Base-by-base conservation (phyloP, 2,888 invertebrate genomes). In the Cerceris ruficornis region DNA sequence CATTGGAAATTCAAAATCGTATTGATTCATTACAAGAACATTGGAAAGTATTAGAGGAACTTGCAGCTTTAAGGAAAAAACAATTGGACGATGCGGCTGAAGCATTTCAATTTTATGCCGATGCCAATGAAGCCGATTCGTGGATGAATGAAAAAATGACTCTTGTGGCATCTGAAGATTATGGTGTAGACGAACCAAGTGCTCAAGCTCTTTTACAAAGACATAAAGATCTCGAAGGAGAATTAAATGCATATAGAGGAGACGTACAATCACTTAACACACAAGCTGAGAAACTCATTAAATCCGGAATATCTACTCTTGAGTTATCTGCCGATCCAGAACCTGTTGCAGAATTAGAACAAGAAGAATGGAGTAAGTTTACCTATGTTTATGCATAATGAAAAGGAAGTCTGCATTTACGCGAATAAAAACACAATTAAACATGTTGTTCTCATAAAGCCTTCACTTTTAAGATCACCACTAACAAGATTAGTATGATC, bases 101-200 rank as follows among this genome's bases (percentile, higher is more conserved):
- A 90, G 98, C 98, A 0, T 98, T 98, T 88, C 98, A 98, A 94
- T 98, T 98, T 93, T 98, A 98, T 92, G 97, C 98, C 0, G 99
- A 99, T 93, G 98, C 98, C 0, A 98, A 99, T 93, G 99, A 99
- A 90, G 97, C 98, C 0, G 99, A 99, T 88, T 98, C 98, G 0
- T 99, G 98, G 98, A 95, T 99, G 93, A 97, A 97, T 85, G 99
- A 99, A 92, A 98, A 98, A 93, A 96, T 98, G 93, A 96, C 98
- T 0, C 94, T 99, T 52, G 97, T 98, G 13, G 95, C 96, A 11
- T 97, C 98, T 0, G 95, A 95, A 65, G 99, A 99, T 93, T 97
- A 96, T 89, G 99, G 99, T 0, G 95, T 95, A 14, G 98, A 98
- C 93, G 98, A 98, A 87, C 97, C 98, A 0, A 96, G 97, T 71